Evolutionary conservation across 1,140 invertebrate genomes (phyloP), one percentile per base, ranked within the genome.

Genomic region (Trialeurodes vaporariorum): DNA sequence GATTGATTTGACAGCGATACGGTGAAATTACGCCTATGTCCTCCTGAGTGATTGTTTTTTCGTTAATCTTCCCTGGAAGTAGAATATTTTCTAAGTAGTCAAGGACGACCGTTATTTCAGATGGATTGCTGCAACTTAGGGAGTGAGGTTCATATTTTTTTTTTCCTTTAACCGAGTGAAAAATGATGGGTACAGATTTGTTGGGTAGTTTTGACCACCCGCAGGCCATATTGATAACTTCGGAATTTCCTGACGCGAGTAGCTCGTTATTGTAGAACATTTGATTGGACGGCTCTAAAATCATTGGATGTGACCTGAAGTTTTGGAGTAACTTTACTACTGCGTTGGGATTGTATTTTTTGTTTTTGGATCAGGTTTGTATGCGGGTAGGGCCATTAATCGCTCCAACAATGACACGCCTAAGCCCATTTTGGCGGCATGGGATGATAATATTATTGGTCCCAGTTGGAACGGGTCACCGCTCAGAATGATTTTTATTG

Each of bases 401-500:
- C 75, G 63, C 64, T 74, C 72, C 49, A 79, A 63, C 70, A 78
- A 74, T 22, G 75, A 76, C 27, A 65, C 70, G 17, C 70, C 72
- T 49, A 93, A 80, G 22, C 89, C 90, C 74, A 82, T 86, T 21
- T 82, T 76, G 22, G 72, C 73, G 0, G 88, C 86, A 66, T 84
- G 79, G 61, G 79, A 80, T 27, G 88, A 92, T 65, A 84, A 77
- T 11, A 94, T 78, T 11, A 95, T 84, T 5, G 94, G 91, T 0
- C 93, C 93, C 27, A 98, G 81, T 78, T 98, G 95, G 76, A 87
- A 81, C 21, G 92, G 94, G 83, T 97, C 94, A 9, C 94, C 94
- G 68, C 92, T 90, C 2, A 97, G 78, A 69, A 96, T 79, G 5
- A 93, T 83, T 78, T 89, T 87, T 1, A 85, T 84, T 5, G 34